A percentile compares a stretch with the other conserved stretches of the same genome.
Evolutionary conservation across 2,888 invertebrate species (phyloP).

Genomic region (Theodoxus fluviatilis): DNA sequence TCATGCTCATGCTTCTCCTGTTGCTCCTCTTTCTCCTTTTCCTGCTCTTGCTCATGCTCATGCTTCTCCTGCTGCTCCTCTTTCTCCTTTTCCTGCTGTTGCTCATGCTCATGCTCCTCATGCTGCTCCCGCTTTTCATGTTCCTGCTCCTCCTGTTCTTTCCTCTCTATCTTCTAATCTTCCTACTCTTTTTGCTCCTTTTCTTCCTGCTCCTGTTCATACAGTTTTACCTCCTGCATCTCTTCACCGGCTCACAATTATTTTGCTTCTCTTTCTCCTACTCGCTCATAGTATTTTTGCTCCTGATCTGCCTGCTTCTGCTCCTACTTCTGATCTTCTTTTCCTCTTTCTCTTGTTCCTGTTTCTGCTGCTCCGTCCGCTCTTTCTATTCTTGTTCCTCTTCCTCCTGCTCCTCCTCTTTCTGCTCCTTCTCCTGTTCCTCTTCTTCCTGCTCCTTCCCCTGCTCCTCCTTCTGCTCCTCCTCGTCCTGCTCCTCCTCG

Average conservation of each 20-base stretch:
- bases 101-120: background rate
- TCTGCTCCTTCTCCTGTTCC: background rate
- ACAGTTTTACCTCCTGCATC: background rate
- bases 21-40: background rate
- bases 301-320: background rate
- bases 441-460: background rate
- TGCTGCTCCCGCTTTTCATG: too few relatives aligned
- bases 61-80: background rate
- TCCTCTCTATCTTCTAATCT: too few relatives aligned
- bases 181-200: background rate
- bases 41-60: background rate
- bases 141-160: too few relatives aligned
- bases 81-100: background rate
- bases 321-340: too few relatives aligned
- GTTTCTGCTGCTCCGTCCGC: background rate
- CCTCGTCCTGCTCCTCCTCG: background rate
- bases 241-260: too few relatives aligned
- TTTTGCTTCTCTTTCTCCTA: background rate
- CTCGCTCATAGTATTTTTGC: too few relatives aligned
- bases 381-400: background rate
- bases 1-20: background rate
- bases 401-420: background rate
- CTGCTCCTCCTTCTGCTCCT: background rate
- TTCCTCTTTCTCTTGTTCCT: background rate
- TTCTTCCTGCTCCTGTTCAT: background rate